A percentile compares a stretch with the other conserved stretches of the same genome.
These are phyloP conservation scores for Nyctibius grandis DNA, from an alignment of 2,797 vertebrate species.

Conservation along the genomic window DNA sequence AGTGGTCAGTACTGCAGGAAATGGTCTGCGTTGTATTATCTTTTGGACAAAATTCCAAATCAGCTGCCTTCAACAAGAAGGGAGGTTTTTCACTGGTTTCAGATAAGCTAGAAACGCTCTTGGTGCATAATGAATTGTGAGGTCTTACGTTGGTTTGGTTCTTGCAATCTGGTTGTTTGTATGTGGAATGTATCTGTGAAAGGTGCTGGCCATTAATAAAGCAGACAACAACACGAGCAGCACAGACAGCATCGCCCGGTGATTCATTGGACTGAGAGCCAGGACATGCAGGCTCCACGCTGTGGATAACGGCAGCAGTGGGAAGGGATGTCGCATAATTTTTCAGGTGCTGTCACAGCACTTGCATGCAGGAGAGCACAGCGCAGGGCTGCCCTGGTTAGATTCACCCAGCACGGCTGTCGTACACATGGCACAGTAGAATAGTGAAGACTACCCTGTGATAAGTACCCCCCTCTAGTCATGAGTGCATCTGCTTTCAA, in stretches of 20 bases:
- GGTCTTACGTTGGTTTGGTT: neutral
- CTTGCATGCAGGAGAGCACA: rapidly evolving
- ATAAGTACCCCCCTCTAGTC: neutral
- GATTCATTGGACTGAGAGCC: neutral
- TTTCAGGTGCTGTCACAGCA: neutral
- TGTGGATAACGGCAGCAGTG: neutral
- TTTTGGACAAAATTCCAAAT: neutral
- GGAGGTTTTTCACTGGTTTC: neutral
- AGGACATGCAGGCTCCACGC: neutral
- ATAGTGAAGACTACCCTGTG: too few relatives aligned
- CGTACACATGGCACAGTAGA: rapidly evolving
- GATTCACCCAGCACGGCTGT: neutral
- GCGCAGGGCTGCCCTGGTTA: neutral
- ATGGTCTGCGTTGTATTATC: neutral
- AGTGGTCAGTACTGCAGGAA: neutral
- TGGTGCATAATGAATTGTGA: neutral
- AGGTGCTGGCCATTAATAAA: neutral
- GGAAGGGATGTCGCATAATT: rapidly evolving
- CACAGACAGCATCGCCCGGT: neutral
- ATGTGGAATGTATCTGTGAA: neutral
- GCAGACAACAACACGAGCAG: neutral
- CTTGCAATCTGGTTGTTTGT: neutral
- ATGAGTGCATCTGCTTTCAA: neutral
- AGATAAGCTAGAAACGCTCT: neutral
- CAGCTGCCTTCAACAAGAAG: neutral